Evolutionary conservation across 1,140 invertebrate genomes (phyloP).

Genomic region (Lamellibrachia luymesi): DNA sequence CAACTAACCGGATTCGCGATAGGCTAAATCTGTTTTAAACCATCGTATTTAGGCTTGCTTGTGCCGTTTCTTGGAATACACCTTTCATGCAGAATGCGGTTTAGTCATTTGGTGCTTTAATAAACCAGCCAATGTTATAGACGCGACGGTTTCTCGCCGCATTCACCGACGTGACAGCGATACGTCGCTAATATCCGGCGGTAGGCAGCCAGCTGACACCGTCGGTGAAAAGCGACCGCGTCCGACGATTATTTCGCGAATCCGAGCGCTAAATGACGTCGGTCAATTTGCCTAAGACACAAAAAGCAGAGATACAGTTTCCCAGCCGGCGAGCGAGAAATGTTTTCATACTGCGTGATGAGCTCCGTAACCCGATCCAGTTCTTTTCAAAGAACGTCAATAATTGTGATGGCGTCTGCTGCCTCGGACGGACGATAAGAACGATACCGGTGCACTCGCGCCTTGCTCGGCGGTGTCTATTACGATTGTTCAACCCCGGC

Average conservation of each 20-base stretch:
- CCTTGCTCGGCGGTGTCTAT: background rate
- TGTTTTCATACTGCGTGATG: background rate
- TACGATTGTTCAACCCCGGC: background rate
- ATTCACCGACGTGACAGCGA: background rate
- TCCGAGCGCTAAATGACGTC: background rate
- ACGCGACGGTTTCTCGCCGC: background rate
- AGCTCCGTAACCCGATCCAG: background rate
- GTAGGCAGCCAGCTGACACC: background rate
- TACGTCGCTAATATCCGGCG: background rate
- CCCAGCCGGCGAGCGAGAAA: background rate
- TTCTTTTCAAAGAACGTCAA: background rate
- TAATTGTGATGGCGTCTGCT: background rate
- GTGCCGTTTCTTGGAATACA: too few species aligned
- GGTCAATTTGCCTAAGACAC: background rate
- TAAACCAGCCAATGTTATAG: background rate
- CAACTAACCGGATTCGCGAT: too few species aligned
- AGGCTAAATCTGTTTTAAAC: too few species aligned
- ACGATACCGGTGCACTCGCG: background rate
- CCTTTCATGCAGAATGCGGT: too few species aligned
- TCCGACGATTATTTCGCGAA: background rate
- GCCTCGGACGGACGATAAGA: background rate
- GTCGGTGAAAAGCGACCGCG: background rate
- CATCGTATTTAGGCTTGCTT: too few species aligned
- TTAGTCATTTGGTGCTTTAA: background rate
- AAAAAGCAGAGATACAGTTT: background rate